Conservation (phyloP, 2,797 vertebrate species). For the Chloroceryle inda region DNA sequence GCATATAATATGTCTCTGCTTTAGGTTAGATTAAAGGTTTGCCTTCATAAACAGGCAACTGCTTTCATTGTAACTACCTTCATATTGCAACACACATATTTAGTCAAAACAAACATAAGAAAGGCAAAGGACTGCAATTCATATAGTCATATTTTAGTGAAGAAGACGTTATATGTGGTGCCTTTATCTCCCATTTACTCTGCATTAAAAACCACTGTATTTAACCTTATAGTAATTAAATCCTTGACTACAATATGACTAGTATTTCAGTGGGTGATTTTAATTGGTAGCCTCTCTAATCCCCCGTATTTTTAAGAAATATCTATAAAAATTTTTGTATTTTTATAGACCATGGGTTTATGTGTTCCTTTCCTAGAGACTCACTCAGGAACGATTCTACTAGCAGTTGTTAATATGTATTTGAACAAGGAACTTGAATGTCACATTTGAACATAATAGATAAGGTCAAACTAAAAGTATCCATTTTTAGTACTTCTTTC, state of each 20-base stretch:
- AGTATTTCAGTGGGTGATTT: not conserved
- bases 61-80: not conserved
- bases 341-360: not conserved
- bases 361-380: not conserved
- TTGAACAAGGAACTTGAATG: not conserved
- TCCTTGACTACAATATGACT: not conserved
- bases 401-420: not conserved
- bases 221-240: not conserved
- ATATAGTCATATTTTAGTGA: not conserved
- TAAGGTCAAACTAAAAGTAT: not conserved
- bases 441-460: not conserved
- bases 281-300: not conserved
- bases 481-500: not conserved
- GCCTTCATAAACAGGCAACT: not conserved
- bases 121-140: not conserved
- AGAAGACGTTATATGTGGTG: not conserved
- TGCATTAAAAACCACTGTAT: not conserved
- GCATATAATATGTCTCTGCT: not conserved
- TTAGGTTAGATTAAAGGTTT: not conserved
- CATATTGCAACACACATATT: not conserved
- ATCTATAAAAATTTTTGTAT: not conserved
- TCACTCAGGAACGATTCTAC: not conserved
- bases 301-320: not conserved
- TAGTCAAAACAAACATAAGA: not conserved
- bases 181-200: not conserved